Conservation (phyloP, 2,113 vertebrate genomes). For the Gymnocephalus cernua region DNA sequence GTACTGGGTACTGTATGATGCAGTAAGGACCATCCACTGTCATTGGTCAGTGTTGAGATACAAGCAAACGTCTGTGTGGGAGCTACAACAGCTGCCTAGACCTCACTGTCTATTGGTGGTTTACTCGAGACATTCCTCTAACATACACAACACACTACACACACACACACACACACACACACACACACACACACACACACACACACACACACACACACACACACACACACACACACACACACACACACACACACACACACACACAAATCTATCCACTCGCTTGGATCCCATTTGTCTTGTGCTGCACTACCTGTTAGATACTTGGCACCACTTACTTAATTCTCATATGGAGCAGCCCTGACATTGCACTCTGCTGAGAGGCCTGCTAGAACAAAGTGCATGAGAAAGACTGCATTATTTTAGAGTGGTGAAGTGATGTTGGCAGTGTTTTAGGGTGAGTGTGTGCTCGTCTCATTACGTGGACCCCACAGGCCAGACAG, state of each 20-base stretch:
- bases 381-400: too few relatives aligned
- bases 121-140: constrained; percentile 59
- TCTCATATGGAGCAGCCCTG: too few relatives aligned
- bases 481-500: constrained; percentile 54
- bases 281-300: too few relatives aligned
- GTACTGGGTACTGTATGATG: background rate
- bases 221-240: too few relatives aligned
- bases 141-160: constrained; percentile 20
- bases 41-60: constrained; percentile 22
- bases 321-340: too few relatives aligned
- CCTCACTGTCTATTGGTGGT: constrained; percentile 19
- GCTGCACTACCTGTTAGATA: too few relatives aligned
- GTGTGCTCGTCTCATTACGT: constrained; percentile 50
- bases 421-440: constrained; percentile 30
- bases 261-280: too few relatives aligned
- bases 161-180: background rate
- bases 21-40: constrained; percentile 6
- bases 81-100: constrained; percentile 30
- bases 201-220: background rate
- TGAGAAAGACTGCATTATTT: constrained; percentile 24
- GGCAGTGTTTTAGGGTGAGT: constrained; percentile 27
- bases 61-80: constrained; percentile 50
- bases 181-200: constrained; percentile 4
- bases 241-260: too few relatives aligned
- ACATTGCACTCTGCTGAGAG: too few relatives aligned